phyloP scores from a whole-genome alignment of 2,113 vertebrate genomes.

The Microtus montanus region DNA sequence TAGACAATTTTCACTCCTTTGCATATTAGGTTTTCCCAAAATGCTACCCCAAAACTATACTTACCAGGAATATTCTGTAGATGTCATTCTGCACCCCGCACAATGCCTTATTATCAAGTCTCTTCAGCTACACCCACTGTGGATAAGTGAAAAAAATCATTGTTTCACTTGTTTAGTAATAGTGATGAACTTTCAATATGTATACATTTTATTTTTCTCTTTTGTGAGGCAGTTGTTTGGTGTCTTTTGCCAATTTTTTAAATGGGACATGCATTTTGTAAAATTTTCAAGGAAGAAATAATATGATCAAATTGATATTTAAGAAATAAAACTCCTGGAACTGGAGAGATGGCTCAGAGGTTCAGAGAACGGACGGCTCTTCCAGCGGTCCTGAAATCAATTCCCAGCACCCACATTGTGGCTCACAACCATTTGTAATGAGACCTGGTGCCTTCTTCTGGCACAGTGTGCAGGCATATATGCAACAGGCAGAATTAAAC shows the following conservation, averaged over 20 bases:
- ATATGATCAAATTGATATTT: neutral
- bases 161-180: slow-evolving; percentile 8
- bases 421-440: no score
- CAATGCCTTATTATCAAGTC: neutral
- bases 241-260: neutral
- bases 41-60: neutral
- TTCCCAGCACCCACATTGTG: no score
- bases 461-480: no score
- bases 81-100: neutral
- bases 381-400: neutral
- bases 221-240: neutral
- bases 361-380: neutral
- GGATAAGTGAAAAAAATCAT: neutral
- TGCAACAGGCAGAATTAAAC: no score
- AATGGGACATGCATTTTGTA: neutral
- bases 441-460: no score
- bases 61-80: neutral
- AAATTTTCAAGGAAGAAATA: slow-evolving; percentile 26
- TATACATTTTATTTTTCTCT: neutral
- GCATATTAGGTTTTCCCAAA: neutral
- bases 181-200: neutral
- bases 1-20: neutral
- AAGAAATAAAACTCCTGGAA: neutral
- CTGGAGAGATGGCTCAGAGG: neutral
- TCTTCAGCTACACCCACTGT: neutral